Conservation (phyloP, 2,888 invertebrate species). For the Apamea sordens region DNA sequence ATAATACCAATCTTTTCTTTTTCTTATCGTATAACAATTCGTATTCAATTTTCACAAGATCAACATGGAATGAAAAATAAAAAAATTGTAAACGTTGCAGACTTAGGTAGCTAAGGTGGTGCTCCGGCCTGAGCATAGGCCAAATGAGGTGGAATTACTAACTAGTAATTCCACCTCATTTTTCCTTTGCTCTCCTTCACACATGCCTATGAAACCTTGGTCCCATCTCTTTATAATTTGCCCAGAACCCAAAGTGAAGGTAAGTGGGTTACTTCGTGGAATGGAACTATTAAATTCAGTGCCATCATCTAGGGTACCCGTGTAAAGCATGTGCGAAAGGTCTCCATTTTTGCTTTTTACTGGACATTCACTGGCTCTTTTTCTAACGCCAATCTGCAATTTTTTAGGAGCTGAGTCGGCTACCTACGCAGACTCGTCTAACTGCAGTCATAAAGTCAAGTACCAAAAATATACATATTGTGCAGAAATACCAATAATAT, state of each 20-base stretch:
- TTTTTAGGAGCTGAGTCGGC: conserved; percentile 91
- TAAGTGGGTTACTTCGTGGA: conserved; percentile 93
- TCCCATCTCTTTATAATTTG: conserved; percentile 98
- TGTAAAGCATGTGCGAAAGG: conserved; percentile 95
- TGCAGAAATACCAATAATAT: too few species aligned
- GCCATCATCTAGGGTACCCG: conserved; percentile 95
- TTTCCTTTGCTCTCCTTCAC: conserved; percentile 96
- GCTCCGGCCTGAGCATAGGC: conserved; percentile 96
- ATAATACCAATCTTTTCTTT: too few species aligned
- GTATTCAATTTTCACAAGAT: conserved; percentile 93
- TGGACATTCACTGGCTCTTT: conserved; percentile 93
- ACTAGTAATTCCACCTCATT: too few species aligned
- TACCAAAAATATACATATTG: too few species aligned
- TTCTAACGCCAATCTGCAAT: conserved; percentile 96
- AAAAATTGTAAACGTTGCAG: conserved; percentile 94
- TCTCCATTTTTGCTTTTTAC: conserved; percentile 95
- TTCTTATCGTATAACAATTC: too few species aligned
- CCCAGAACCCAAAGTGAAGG: conserved; percentile 95
- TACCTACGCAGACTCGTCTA: conserved; percentile 56
- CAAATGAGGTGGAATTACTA: conserved; percentile 96
- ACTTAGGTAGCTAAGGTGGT: conserved; percentile 95
- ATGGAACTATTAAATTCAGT: conserved; percentile 96
- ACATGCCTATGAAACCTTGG: conserved; percentile 96
- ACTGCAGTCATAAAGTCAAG: too few species aligned
- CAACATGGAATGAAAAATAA: conserved; percentile 96